Evolutionary conservation across 1,140 invertebrate genomes (phyloP), one percentile per base, ranked within the genome.

Genomic region (Papilio polytes): DNA sequence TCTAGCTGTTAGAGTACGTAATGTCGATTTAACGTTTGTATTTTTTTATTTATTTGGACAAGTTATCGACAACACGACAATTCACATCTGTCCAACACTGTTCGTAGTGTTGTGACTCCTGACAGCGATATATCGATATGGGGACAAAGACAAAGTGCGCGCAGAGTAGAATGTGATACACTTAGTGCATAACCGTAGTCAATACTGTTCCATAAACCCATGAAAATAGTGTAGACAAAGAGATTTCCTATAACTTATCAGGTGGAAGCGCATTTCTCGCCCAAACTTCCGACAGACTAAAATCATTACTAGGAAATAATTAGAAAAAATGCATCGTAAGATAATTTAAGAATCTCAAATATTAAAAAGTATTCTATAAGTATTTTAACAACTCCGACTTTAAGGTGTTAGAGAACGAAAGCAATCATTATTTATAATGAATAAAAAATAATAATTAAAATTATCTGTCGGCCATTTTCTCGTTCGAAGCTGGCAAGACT

Each of bases 381-480:
- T 94, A 94, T 94, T 94, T 94, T 93, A 94, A 90, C 90, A 89
- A 92, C 88, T 90, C 88, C 89, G 91, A 90, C 85, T 86, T 89
- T 89, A 91, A 88, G 86, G 83, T 86, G 89, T 89, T 91, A 94
- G 87, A 88, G 84, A 88, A 90, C 87, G 87, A 89, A 94, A 94
- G 91, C 93, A 93, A 94, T 94, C 89, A 91, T 94, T 78, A 94
- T 94, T 94, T 94, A 94, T 92, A 92, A 91, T 87, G 86, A 88
- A 82, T 84, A 87, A 86, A 86, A 86, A 85, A 86, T 87, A 89
- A 85, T 88, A 87, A 88, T 78, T 46, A 78, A 66, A 78, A 46
- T 63, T 66, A 86, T 89, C 86, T 85, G 91, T 94, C 93, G 89
- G 93, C 91, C 88, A 88, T 91, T 89, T 92, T 90, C 90, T 90